Evolutionary conservation across 2,888 invertebrate genomes (phyloP).

Genomic region (Cryptus viduatorius): DNA sequence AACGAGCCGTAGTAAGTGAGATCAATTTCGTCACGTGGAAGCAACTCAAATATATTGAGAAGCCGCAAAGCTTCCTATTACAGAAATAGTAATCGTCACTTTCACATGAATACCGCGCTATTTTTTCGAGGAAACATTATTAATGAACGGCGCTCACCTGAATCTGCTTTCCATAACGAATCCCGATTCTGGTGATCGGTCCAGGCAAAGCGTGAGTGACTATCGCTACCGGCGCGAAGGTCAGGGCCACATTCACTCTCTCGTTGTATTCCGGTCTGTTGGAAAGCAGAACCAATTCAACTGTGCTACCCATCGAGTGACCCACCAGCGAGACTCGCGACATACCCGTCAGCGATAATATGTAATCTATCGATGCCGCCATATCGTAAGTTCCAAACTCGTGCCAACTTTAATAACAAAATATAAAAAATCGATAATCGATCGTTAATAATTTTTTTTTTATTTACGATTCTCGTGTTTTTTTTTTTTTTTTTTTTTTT

Average conservation of each 20-base stretch:
- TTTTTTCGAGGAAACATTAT: not conserved
- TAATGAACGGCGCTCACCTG: slow-evolving; percentile 65
- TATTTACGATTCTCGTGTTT: not conserved
- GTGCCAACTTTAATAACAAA: slow-evolving; percentile 75
- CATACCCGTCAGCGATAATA: slow-evolving; percentile 73
- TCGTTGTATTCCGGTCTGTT: slow-evolving; percentile 77
- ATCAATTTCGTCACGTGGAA: slow-evolving; percentile 73
- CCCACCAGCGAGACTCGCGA: slow-evolving; percentile 76
- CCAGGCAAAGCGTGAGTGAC: slow-evolving; percentile 77
- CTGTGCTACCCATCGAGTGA: slow-evolving; percentile 79
- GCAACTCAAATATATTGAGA: slow-evolving; percentile 75
- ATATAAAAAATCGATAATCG: not conserved
- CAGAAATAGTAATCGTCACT: slow-evolving; percentile 7
- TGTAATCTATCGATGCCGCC: slow-evolving; percentile 76
- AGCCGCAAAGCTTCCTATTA: slow-evolving; percentile 74
- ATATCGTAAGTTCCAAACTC: slow-evolving; percentile 77
- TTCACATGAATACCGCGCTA: too few species aligned
- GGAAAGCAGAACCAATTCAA: slow-evolving; percentile 77
- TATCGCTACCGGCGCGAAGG: slow-evolving; percentile 77
- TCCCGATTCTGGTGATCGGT: slow-evolving; percentile 70
- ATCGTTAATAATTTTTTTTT: not conserved
- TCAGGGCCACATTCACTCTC: slow-evolving; percentile 76
- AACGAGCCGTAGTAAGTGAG: slow-evolving; percentile 70
- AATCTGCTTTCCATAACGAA: slow-evolving; percentile 76
- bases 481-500: not conserved